Base-by-base conservation (phyloP, 2,797 vertebrate species). In the Meriones psammophilus region DNA sequence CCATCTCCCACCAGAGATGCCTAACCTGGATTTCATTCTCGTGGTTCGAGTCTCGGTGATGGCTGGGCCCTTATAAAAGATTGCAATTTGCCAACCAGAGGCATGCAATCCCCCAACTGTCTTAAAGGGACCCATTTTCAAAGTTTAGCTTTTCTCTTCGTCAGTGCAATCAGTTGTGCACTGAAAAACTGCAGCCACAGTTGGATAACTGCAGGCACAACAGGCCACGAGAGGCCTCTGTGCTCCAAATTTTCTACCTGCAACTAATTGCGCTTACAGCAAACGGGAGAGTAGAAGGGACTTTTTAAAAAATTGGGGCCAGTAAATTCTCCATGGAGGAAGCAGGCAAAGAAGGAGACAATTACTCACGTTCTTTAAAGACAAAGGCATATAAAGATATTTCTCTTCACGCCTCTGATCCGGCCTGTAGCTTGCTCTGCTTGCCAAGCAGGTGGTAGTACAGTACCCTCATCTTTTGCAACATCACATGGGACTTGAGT, bases 221-320 rank as follows among this genome's bases (percentile, higher is more conserved):
- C 68, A 92, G 97, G 97, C 97, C 97, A 97, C 97, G 1, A 36
- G 97, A 95, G 97, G 89, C 97, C 95, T 96, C 96, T 98, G 96
- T 95, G 97, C 97, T 98, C 97, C 97, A 97, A 97, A 97, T 98
- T 97, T 97, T 97, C 95, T 97, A 97, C 97, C 97, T 97, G 97
- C 95, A 30, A 86, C 96, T 97, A 97, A 98, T 96, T 97, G 96
- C 94, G 80, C 96, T 97, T 89, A 88, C 95, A 96, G 95, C 94
- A 96, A 97, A 97, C 97, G 95, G 95, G 92, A 98, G 94, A 93
- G 94, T 88, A 92, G 79, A 81, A 96, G 95, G 88, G 95, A 93
- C 92, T 91, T 97, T 97, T 97, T 96, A 86, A 93, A 96, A 96
- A 98, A 98, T 97, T 97, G 58, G 97, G 97, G 97, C 97, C 97